Evolutionary conservation across 1,140 invertebrate genomes (phyloP).

Genomic region (Uloborus diversus): DNA sequence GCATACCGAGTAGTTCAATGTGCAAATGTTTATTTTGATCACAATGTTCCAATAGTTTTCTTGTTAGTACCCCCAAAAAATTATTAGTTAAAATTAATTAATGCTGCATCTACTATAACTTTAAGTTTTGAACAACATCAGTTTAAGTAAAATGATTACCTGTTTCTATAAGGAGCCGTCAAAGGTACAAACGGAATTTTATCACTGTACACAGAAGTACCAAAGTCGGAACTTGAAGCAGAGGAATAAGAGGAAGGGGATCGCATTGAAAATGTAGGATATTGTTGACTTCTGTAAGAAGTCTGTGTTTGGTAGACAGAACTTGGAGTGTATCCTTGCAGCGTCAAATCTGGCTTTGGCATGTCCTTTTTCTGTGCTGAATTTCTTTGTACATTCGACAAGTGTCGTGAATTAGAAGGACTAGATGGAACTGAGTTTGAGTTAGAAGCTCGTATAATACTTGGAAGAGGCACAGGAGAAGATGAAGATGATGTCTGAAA

Average conservation of each 20-base stretch:
- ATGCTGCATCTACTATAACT: too few species aligned
- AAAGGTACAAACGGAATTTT: neutral
- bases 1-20: too few species aligned
- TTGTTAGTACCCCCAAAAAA: too few species aligned
- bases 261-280: slow-evolving; percentile 60
- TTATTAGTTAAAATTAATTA: too few species aligned
- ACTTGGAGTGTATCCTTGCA: slow-evolving; percentile 65
- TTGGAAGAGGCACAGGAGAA: slow-evolving; percentile 21
- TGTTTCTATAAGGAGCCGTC: slow-evolving; percentile 40
- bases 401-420: slow-evolving; percentile 36
- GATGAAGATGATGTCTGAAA: slow-evolving; percentile 37
- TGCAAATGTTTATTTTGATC: too few species aligned
- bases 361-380: neutral
- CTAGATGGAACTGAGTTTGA: slow-evolving; percentile 57
- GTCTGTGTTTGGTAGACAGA: slow-evolving; percentile 64
- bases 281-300: slow-evolving; percentile 66
- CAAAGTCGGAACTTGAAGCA: slow-evolving; percentile 15
- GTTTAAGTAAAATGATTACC: slow-evolving; percentile 26
- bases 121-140: too few species aligned
- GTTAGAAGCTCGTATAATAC: slow-evolving; percentile 56
- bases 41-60: too few species aligned
- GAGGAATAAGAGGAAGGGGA: slow-evolving; percentile 29
- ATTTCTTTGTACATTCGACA: neutral
- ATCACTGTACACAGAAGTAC: neutral
- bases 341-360: neutral